phyloP scores from a whole-genome alignment of 2,888 invertebrate species.

The Digitonthophagus gazella region DNA sequence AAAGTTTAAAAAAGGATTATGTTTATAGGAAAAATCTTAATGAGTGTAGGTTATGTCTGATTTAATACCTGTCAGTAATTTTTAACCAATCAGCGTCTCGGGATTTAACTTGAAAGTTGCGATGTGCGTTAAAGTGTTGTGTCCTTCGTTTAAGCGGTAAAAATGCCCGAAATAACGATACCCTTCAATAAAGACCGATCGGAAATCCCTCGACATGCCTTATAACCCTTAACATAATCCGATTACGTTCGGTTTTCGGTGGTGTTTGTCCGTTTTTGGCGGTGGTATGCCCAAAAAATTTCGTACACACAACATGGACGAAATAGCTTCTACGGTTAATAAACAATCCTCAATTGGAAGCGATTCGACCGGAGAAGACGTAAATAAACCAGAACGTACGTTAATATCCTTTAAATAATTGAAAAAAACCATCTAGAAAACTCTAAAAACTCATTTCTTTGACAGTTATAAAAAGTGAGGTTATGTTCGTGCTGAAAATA shows the following conservation, averaged over 20 bases:
- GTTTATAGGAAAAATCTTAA: neutral
- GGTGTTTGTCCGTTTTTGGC: constrained; percentile 30
- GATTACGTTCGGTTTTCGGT: constrained; percentile 5
- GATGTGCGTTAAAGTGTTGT: constrained; percentile 42
- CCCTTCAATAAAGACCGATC: constrained; percentile 28
- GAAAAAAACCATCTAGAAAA: constrained; percentile 1
- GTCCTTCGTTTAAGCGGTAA: constrained; percentile 13
- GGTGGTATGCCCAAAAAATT: constrained; percentile 33
- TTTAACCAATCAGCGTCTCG: constrained; percentile 44
- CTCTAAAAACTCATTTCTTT: constrained; percentile 4
- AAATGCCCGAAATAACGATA: constrained; percentile 42
- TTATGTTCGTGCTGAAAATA: constrained; percentile 30
- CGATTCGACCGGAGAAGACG: constrained; percentile 48
- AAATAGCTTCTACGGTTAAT: constrained; percentile 47
- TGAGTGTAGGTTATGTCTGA: neutral
- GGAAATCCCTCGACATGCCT: constrained; percentile 15
- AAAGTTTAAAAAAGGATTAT: neutral
- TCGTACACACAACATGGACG: constrained; percentile 50
- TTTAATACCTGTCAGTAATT: neutral
- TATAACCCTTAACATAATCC: constrained; percentile 21
- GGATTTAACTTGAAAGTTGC: constrained; percentile 49
- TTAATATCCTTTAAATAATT: constrained; percentile 12
- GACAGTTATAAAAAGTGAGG: constrained; percentile 27
- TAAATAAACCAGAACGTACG: constrained; percentile 46
- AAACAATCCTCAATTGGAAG: constrained; percentile 50